phyloP scores from a whole-genome alignment of 2,797 vertebrate species.

The Aplochiton taeniatus region DNA sequence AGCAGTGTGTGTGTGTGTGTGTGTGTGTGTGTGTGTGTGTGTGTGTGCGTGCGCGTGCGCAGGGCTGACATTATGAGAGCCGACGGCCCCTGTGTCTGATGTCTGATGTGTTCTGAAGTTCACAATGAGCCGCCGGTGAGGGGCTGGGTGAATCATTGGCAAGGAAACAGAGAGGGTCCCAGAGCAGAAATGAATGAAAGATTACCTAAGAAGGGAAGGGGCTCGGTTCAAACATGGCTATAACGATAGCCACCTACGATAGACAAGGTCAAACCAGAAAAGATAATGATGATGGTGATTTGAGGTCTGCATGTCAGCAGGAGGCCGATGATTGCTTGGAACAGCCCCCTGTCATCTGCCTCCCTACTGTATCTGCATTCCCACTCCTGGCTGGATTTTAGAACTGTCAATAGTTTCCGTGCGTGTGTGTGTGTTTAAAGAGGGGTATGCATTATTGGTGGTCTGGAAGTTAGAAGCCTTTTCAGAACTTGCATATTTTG shows the following conservation, averaged over 20 bases:
- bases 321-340: background rate
- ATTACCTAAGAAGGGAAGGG: slow-evolving; percentile 62
- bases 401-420: background rate
- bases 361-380: background rate
- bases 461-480: slow-evolving; percentile 21
- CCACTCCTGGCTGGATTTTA: background rate
- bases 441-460: background rate
- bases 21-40: slow-evolving; percentile 35
- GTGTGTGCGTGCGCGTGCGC: slow-evolving; percentile 30
- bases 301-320: background rate
- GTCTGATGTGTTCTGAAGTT: slow-evolving; percentile 86
- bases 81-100: slow-evolving; percentile 76
- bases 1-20: slow-evolving; percentile 3
- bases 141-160: slow-evolving; percentile 72
- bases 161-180: slow-evolving; percentile 57
- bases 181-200: slow-evolving; percentile 50
- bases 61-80: slow-evolving; percentile 71
- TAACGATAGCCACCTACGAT: slow-evolving; percentile 42
- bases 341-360: background rate
- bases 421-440: background rate
- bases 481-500: slow-evolving; percentile 47
- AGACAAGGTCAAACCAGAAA: slow-evolving; percentile 46
- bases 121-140: slow-evolving; percentile 83
- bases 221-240: slow-evolving; percentile 67
- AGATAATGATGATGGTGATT: slow-evolving; percentile 9